Evolutionary conservation across 2,113 vertebrate genomes (phyloP).

Genomic region (Phylloscopus trochilus): DNA sequence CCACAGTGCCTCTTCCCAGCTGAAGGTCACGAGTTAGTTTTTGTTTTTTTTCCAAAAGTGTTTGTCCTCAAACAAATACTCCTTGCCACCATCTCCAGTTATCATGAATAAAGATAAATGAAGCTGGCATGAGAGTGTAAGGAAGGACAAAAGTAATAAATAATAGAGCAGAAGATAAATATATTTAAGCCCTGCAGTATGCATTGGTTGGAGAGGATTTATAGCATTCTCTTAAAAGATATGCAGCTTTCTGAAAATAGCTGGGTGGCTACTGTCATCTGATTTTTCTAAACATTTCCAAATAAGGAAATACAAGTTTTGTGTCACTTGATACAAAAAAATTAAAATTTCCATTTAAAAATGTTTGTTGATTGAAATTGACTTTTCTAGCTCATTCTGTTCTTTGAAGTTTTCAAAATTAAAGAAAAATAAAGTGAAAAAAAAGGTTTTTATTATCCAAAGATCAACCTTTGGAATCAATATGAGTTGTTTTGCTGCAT

Average conservation of each 20-base stretch:
- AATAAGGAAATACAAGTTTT: background rate
- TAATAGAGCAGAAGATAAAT: conserved; percentile 45
- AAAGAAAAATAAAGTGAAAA: background rate
- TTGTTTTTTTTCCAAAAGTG: background rate
- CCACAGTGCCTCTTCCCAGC: background rate
- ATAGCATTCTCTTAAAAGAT: background rate
- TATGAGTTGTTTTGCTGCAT: background rate
- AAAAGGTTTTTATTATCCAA: background rate
- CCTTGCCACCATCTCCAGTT: background rate
- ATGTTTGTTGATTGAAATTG: background rate
- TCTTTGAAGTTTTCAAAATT: background rate
- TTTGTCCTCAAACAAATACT: conserved; percentile 19
- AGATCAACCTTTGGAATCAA: background rate
- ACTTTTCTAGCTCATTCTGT: background rate
- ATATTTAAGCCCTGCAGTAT: background rate
- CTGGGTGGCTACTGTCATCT: background rate
- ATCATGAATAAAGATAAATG: background rate
- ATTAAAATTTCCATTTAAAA: background rate
- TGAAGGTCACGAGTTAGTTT: background rate
- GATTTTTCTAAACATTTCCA: background rate
- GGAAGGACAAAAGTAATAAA: conserved; percentile 32
- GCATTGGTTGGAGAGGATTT: background rate
- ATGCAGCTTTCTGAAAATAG: background rate
- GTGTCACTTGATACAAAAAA: background rate
- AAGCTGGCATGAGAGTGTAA: background rate